Base-by-base conservation (phyloP, 2,888 invertebrate genomes). In the Thereva nobilitata region DNA sequence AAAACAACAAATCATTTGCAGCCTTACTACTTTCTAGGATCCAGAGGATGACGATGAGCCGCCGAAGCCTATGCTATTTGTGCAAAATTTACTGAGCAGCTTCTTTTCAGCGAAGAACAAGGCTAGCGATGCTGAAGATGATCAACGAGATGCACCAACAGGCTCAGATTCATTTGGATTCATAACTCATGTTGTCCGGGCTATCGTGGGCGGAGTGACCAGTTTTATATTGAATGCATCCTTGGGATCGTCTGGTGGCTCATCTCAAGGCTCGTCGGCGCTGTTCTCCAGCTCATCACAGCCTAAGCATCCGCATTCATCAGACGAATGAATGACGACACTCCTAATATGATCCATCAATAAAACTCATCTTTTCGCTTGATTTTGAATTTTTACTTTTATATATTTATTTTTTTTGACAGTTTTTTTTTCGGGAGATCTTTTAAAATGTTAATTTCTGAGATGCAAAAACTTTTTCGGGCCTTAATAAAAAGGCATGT, bases 31-130 rank as follows among this genome's bases (percentile, higher is more conserved):
- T 50, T 72, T 73, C 1, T 41, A 81, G 81, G 78, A 81, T 69
- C 81, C 81, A 8, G 80, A 81, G 52, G 80, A 80, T 12, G 80
- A 80, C 35, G 79, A 78, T 10, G 68, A 55, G 7, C 78, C 78
- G 0, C 77, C 79, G 0, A 76, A 77, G 59, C 81, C 81, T 0
- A 55, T 76, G 2, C 68, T 77, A 3, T 81, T 81, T 38, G 65
- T 78, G 6, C 74, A 77, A 67, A 80, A 74, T 67, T 72, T 81
- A 3, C 42, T 79, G 1, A 72, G 70, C 59, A 76, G 76, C 50
- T 80, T 80, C 49, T 37, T 75, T 4, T 75, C 76, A 53, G 76
- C 80, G 0, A 80, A 79, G 66, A 75, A 76, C 45, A 76, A 79
- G 0, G 44, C 42, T 12, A 65, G 61, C 2, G 67, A 53, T 1